phyloP scores from a whole-genome alignment of 2,797 vertebrate genomes.

The Acanthornis magna region DNA sequence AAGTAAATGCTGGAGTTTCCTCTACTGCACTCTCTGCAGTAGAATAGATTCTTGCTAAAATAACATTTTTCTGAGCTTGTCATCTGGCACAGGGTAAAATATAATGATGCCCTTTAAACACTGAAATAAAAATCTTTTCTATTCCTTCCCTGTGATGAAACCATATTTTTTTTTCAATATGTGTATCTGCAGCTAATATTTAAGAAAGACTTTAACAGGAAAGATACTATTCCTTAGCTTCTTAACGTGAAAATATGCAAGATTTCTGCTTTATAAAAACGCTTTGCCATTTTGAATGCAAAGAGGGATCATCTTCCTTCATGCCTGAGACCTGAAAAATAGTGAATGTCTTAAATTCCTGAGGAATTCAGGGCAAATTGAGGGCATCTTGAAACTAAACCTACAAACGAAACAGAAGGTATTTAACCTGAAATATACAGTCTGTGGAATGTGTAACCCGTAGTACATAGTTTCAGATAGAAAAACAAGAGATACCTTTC shows the following conservation, averaged over 20 bases:
- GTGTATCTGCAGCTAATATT: background rate
- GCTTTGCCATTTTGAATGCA: background rate
- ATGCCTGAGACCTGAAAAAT: background rate
- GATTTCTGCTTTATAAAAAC: background rate
- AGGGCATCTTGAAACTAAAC: background rate
- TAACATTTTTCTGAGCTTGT: background rate
- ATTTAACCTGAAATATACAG: background rate
- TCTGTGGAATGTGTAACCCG: background rate
- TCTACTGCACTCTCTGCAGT: background rate
- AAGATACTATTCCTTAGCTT: background rate
- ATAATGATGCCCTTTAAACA: background rate
- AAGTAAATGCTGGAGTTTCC: background rate
- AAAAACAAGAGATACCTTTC: slow-evolving; percentile 63
- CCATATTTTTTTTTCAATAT: background rate
- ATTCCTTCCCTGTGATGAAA: background rate
- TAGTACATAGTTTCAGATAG: background rate
- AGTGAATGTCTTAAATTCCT: background rate
- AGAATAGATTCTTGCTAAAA: background rate
- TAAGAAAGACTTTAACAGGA: background rate
- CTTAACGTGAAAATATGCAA: slow-evolving; percentile 4
- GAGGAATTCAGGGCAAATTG: background rate
- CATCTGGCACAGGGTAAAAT: background rate
- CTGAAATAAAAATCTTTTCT: background rate
- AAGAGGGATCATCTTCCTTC: slow-evolving; percentile 20
- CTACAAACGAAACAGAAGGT: background rate